These are phyloP conservation scores for Leptobrachium ailaonicum DNA, from an alignment of 2,113 vertebrate genomes.

Conservation along the genomic window DNA sequence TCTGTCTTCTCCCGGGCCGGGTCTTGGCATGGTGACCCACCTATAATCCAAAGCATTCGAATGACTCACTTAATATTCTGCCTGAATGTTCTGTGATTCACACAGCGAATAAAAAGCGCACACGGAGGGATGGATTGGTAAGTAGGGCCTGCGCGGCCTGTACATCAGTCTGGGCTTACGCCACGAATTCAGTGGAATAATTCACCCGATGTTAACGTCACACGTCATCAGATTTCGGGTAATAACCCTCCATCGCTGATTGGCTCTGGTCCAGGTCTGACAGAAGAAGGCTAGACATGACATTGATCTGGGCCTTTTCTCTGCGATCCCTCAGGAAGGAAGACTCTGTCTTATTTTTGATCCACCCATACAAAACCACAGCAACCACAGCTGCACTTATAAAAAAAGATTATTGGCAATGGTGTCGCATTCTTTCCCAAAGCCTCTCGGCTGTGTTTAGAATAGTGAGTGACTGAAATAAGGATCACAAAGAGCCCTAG, in stretches of 20 bases:
- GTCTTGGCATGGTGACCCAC: slow-evolving; percentile 27
- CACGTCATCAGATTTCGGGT: slow-evolving; percentile 28
- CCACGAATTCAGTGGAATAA: background rate
- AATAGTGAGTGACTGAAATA: slow-evolving; percentile 66
- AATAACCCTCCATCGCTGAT: slow-evolving; percentile 48
- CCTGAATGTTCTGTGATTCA: slow-evolving; percentile 28
- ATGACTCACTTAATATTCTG: slow-evolving; percentile 37
- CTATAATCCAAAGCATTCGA: slow-evolving; percentile 22
- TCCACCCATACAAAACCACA: slow-evolving; percentile 62
- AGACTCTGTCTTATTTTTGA: slow-evolving; percentile 62
- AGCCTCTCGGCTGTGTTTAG: slow-evolving; percentile 59
- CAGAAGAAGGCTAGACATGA: slow-evolving; percentile 58
- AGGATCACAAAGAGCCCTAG: slow-evolving; percentile 54
- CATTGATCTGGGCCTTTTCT: slow-evolving; percentile 58
- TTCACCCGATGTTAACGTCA: background rate
- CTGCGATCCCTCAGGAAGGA: slow-evolving; percentile 57
- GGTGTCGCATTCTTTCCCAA: slow-evolving; percentile 58
- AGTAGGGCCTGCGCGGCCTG: slow-evolving; percentile 1
- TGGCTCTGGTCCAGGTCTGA: slow-evolving; percentile 59
- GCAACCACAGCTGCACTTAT: slow-evolving; percentile 59
- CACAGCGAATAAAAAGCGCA: slow-evolving; percentile 29
- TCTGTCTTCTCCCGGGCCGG: background rate
- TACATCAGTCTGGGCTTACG: slow-evolving; percentile 22
- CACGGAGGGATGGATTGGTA: slow-evolving; percentile 21
- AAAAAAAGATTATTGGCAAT: slow-evolving; percentile 60